Evolutionary conservation across 1,140 invertebrate genomes (phyloP).

Genomic region (Musca vetustissima): DNA sequence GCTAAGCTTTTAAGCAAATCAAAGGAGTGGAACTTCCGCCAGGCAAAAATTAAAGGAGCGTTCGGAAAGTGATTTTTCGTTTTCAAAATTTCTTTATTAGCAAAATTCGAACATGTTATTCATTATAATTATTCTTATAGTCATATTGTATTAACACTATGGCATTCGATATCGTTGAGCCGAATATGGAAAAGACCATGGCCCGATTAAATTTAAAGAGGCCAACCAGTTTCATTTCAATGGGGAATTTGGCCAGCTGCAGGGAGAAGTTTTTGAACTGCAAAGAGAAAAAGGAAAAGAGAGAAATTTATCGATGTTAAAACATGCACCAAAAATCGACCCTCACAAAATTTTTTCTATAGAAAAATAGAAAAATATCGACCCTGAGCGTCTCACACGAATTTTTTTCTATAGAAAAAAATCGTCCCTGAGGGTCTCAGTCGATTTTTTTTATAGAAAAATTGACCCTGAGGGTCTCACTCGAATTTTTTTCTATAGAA

Average conservation of each 20-base stretch:
- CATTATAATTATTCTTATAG: conserved; percentile 17
- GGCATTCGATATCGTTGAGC: conserved; percentile 6
- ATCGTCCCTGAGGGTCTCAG: too few species aligned
- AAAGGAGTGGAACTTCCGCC: neutral
- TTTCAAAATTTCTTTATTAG: neutral
- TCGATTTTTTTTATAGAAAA: too few species aligned
- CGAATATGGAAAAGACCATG: neutral
- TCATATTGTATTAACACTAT: conserved; percentile 27
- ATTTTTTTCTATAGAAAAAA: too few species aligned
- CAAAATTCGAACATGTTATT: neutral
- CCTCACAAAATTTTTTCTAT: too few species aligned
- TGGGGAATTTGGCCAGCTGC: conserved; percentile 1
- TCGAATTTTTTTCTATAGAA: too few species aligned
- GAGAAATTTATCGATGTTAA: too few species aligned
- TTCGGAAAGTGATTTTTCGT: neutral
- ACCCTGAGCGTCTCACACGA: too few species aligned
- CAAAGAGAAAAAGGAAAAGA: neutral
- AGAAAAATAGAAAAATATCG: too few species aligned
- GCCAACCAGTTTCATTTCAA: conserved; percentile 9
- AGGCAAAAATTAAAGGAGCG: neutral
- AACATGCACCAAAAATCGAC: too few species aligned
- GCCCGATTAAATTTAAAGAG: neutral
- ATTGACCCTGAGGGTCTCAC: too few species aligned
- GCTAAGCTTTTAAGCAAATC: neutral
- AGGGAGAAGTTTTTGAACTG: conserved; percentile 21